Evolutionary conservation across 2,888 invertebrate genomes (phyloP).

Genomic region (Stictocephala bisonia): DNA sequence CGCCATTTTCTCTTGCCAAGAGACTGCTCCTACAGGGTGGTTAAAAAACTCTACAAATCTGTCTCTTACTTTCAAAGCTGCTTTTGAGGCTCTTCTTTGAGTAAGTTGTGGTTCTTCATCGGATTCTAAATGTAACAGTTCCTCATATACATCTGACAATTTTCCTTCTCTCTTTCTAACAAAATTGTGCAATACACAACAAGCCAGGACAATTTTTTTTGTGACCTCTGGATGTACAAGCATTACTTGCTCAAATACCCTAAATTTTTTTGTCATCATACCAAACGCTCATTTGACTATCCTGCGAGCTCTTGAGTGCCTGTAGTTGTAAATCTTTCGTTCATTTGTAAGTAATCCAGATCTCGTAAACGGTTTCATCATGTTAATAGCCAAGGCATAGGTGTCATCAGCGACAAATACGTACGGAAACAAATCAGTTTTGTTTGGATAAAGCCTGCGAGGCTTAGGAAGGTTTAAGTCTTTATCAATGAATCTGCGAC

Average conservation of each 20-base stretch:
- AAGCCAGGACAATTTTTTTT: slow-evolving; percentile 38
- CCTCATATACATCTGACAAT: slow-evolving; percentile 38
- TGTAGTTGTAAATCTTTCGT: slow-evolving; percentile 17
- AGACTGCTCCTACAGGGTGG: slow-evolving; percentile 4
- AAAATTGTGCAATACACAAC: slow-evolving; percentile 44
- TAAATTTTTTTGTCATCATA: slow-evolving; percentile 23
- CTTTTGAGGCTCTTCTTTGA: slow-evolving; percentile 38
- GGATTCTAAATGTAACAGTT: slow-evolving; percentile 34
- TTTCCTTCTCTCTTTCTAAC: slow-evolving; percentile 47
- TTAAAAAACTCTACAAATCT: slow-evolving; percentile 13
- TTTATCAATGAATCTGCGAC: slow-evolving; percentile 30
- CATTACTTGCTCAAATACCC: slow-evolving; percentile 16
- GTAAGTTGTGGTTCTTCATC: slow-evolving; percentile 36
- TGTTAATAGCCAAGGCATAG: neutral
- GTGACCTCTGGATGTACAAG: slow-evolving; percentile 32
- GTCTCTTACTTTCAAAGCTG: slow-evolving; percentile 29
- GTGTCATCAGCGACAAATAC: slow-evolving; percentile 37
- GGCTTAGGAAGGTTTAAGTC: slow-evolving; percentile 37
- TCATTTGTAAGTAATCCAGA: neutral
- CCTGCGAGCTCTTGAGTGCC: slow-evolving; percentile 16
- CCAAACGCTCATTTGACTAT: slow-evolving; percentile 28
- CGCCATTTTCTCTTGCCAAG: slow-evolving; percentile 35
- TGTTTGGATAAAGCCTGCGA: slow-evolving; percentile 22
- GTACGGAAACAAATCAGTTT: slow-evolving; percentile 18
- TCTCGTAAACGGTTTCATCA: slow-evolving; percentile 21